A percentile compares a stretch with the other conserved stretches of the same genome.
Conservation (phyloP, 92 coral and sea anemone genomes). For the Ricordea florida region DNA sequence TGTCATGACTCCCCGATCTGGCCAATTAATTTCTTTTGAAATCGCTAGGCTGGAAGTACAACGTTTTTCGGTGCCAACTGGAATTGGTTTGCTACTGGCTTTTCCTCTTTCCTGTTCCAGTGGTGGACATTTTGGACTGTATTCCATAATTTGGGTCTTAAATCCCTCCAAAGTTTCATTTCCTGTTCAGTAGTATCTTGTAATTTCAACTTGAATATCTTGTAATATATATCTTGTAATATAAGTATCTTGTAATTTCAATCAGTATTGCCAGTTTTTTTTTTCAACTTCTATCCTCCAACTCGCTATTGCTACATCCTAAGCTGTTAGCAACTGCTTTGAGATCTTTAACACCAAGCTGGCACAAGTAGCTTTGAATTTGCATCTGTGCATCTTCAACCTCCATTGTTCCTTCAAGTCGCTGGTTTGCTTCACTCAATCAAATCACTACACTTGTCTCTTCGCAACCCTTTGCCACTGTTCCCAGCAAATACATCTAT, state of each 20-base stretch:
- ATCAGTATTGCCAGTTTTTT: background rate
- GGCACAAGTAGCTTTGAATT: conserved; percentile 2
- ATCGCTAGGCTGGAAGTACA: background rate
- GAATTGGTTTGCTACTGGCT: too few species aligned
- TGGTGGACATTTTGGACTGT: background rate
- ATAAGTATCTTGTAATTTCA: too few species aligned
- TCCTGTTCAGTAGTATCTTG: too few species aligned
- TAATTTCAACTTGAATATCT: background rate
- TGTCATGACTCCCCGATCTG: conserved; percentile 31
- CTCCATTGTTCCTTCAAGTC: too few species aligned
- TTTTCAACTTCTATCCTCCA: background rate
- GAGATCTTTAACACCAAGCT: background rate
- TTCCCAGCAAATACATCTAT: too few species aligned
- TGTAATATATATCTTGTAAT: background rate
- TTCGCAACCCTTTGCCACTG: too few species aligned
- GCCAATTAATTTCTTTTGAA: conserved; percentile 1
- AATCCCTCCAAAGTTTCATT: too few species aligned
- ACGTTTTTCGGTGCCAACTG: background rate
- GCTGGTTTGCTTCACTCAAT: too few species aligned
- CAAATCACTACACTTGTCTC: too few species aligned
- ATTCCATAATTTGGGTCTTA: too few species aligned
- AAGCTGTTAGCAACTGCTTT: background rate
- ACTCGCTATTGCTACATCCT: conserved; percentile 8
- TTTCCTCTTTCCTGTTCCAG: background rate
- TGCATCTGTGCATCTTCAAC: conserved; percentile 10